Conservation (phyloP, 2,113 vertebrate genomes). For the Ardeotis arabs region DNA sequence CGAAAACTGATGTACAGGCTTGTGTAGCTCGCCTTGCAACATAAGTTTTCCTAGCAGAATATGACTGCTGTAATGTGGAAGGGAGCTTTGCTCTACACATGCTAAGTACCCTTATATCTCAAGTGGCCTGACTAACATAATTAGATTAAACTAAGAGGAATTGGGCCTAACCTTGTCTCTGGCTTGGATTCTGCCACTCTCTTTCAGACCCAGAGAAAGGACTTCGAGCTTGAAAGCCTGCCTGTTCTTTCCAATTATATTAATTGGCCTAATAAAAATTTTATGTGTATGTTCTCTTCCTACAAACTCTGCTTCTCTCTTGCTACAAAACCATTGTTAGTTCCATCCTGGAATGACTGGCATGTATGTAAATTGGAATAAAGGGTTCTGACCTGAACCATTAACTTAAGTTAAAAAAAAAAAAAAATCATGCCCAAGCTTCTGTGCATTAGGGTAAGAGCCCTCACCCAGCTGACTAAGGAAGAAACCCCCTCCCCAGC, state of each 20-base stretch:
- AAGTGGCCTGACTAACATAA: background rate
- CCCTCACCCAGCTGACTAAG: background rate
- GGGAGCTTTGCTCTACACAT: background rate
- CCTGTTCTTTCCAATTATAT: background rate
- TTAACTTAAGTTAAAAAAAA: background rate
- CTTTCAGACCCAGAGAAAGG: background rate
- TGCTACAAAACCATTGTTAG: background rate
- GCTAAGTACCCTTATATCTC: background rate
- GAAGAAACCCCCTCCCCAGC: background rate
- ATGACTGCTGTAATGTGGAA: background rate
- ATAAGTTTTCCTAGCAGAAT: background rate
- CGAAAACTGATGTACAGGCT: background rate
- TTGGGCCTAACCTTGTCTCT: background rate
- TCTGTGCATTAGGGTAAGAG: background rate
- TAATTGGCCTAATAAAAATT: background rate
- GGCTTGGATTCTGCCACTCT: background rate
- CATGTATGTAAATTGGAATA: background rate
- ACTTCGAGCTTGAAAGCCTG: background rate
- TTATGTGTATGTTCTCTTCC: background rate
- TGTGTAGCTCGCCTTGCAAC: background rate
- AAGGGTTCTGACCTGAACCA: background rate
- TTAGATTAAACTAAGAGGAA: slow-evolving; percentile 25
- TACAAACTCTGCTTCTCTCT: background rate
- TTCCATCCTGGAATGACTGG: background rate
- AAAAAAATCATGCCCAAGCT: background rate